A percentile compares a stretch with the other conserved stretches of the same genome.
Conservation (phyloP, 2,888 invertebrate genomes). For the Drosophila nigritarsus region DNA sequence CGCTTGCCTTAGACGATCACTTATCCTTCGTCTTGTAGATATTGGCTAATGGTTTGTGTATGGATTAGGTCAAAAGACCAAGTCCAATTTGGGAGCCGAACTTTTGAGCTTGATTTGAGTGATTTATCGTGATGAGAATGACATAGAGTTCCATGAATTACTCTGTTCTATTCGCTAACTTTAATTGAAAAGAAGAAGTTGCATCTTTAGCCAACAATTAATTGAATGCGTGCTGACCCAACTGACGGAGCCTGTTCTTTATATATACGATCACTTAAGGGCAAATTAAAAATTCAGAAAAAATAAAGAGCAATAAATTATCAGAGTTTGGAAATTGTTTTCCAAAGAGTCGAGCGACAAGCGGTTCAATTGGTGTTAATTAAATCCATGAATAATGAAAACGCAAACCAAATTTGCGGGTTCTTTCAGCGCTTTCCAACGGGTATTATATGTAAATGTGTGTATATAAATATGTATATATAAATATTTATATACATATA, state of each 20-base stretch:
- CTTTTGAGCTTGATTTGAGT: not conserved
- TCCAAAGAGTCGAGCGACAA: constrained; percentile 78
- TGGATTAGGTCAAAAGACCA: constrained; percentile 22
- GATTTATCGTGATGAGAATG: not conserved
- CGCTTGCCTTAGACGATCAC: constrained; percentile 18
- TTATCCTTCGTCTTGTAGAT: constrained; percentile 35
- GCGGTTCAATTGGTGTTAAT: constrained; percentile 86
- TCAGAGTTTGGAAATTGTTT: constrained; percentile 63
- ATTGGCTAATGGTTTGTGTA: constrained; percentile 23
- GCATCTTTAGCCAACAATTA: constrained; percentile 22
- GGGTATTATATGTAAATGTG: not conserved
- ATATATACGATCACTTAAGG: constrained; percentile 63
- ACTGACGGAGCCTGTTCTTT: constrained; percentile 35
- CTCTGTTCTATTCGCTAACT: not conserved
- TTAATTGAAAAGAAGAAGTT: not conserved
- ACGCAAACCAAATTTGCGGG: constrained; percentile 66
- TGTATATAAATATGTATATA: not conserved
- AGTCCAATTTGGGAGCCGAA: constrained; percentile 17
- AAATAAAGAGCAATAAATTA: constrained; percentile 70
- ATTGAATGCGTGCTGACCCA: constrained; percentile 21
- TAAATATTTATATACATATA: constrained; percentile 3
- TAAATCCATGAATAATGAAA: constrained; percentile 84
- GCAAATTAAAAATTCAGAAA: constrained; percentile 65
- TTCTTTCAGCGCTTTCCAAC: constrained; percentile 16
- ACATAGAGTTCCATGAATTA: not conserved